Base-by-base conservation (phyloP, 2,888 invertebrate genomes). In the Cerastis leucographa region DNA sequence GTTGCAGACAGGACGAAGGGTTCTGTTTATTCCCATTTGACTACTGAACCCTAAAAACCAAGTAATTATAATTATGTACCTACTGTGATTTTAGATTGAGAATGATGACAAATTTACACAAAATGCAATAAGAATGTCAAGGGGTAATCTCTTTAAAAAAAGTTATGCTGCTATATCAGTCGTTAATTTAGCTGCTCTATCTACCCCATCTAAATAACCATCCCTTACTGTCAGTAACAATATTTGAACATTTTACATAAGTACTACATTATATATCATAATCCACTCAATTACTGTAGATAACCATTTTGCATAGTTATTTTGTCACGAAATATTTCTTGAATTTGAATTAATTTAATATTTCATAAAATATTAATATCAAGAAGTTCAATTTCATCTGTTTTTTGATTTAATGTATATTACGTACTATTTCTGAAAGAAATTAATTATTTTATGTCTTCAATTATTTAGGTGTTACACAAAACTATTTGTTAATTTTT, bases 381-480 rank as follows among this genome's bases (percentile, higher is more conserved):
- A 42, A n/a, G n/a, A 42, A 19, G 12, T 42, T 14, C 42, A 17
- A 25, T 25, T 25, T 64, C 64, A n/a, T n/a, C 14, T 42, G 14
- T 17, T n/a, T 35, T 61, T 64, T 42, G n/a, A n/a, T 42, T 17
- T n/a, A 40, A 42, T 64, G 42, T 42, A 64, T 42, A 42, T 25
- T 42, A 9, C 22, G 14, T n/a, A 9, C 9, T 42, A n/a, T 42
- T 42, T 42, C 64, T 42, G 42, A 64, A 64, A 64, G 64, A 64
- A 64, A 64, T 42, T 3, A 25, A 64, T 42, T 17, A 64, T 64
- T n/a, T 3, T 40, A 46, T 76, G 61, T 70, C 61, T 70, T 70
- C 76, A 73, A 73, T 81, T 76, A 56, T n/a, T 62, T 70, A 70
- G 22, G 49, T 4, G 49, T 61, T 80, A 80, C 35, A 69, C 29